Conservation (phyloP, 2,113 vertebrate genomes). For the Cryptotis parvus region DNA sequence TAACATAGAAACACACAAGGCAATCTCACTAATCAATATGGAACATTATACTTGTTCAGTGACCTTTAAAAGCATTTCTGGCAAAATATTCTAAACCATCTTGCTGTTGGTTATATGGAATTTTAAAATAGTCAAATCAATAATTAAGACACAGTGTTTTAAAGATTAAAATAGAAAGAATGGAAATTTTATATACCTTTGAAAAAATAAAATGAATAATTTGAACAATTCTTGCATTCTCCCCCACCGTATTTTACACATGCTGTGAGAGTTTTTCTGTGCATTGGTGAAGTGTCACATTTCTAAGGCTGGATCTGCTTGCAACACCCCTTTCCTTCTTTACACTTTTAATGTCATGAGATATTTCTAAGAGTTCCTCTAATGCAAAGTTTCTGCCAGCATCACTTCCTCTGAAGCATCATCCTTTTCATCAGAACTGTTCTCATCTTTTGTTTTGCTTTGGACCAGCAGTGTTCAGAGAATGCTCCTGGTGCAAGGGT, state of each 20-base stretch:
- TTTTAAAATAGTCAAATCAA: background rate
- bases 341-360: background rate
- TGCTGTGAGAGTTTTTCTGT: background rate
- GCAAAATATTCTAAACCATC: background rate
- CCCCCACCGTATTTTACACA: background rate
- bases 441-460: background rate
- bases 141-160: background rate
- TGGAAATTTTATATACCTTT: background rate
- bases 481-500: no score
- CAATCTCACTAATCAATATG: background rate
- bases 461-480: no score
- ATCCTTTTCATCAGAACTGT: background rate
- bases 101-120: background rate
- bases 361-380: background rate
- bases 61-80: background rate
- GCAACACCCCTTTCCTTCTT: background rate
- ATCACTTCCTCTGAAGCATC: slow-evolving; percentile 3
- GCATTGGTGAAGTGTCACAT: background rate
- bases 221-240: background rate
- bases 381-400: background rate
- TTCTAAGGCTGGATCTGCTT: background rate
- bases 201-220: background rate
- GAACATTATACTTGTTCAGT: background rate
- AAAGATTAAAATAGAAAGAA: slow-evolving; percentile 26
- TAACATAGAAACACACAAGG: background rate